Conservation (phyloP, 2,888 invertebrate genomes). For the Empis livida region DNA sequence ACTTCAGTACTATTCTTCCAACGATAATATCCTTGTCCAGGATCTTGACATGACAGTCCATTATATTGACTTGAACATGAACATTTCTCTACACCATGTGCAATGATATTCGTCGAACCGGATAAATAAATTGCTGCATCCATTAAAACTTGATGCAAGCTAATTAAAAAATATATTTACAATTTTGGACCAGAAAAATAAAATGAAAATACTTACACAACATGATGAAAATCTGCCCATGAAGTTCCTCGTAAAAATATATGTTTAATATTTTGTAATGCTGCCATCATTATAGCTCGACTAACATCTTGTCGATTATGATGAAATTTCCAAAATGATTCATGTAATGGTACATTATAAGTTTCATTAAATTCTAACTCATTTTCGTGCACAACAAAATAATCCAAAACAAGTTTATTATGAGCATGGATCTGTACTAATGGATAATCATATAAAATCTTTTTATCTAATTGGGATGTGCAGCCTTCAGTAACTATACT, state of each 20-base stretch:
- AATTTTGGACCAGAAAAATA: neutral
- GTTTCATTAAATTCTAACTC: conserved; percentile 39
- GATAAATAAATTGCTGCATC: conserved; percentile 65
- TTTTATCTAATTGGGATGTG: conserved; percentile 42
- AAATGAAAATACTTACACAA: conserved; percentile 37
- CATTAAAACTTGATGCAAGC: conserved; percentile 63
- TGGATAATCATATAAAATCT: conserved; percentile 52
- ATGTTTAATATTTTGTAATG: conserved; percentile 72
- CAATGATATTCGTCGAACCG: conserved; percentile 51
- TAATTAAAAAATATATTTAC: conserved; percentile 22
- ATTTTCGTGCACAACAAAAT: conserved; percentile 42
- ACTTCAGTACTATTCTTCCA: conserved; percentile 49
- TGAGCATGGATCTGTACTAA: conserved; percentile 71
- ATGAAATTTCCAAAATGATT: conserved; percentile 56
- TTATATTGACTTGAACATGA: conserved; percentile 69
- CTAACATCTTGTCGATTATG: conserved; percentile 45
- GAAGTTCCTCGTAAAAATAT: conserved; percentile 63
- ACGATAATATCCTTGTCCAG: conserved; percentile 67
- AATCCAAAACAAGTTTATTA: conserved; percentile 58
- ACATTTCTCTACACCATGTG: conserved; percentile 76
- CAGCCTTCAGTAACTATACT: conserved; percentile 53
- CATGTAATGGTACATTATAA: conserved; percentile 52
- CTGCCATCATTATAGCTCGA: conserved; percentile 77
- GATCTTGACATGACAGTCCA: conserved; percentile 83
- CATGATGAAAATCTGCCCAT: conserved; percentile 45